phyloP scores from a whole-genome alignment of 1,140 invertebrate genomes.

The Heliconius melpomene region DNA sequence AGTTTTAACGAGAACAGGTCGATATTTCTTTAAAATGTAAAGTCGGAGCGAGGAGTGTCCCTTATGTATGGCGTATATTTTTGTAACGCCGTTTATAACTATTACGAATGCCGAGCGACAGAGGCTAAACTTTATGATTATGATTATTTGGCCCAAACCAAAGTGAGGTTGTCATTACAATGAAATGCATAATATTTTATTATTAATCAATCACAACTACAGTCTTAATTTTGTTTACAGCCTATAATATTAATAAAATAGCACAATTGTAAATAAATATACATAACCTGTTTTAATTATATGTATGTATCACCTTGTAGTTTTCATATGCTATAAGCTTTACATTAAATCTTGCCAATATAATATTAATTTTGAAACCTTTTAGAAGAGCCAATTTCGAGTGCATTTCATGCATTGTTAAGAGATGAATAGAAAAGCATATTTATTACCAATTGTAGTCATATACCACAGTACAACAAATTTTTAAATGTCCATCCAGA shows the following conservation, averaged over 20 bases:
- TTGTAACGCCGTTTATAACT: neutral
- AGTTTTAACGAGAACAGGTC: conserved; percentile 14
- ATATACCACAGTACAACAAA: neutral
- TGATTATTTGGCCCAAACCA: neutral
- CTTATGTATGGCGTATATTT: neutral
- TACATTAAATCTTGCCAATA: neutral
- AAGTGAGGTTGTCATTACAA: conserved; percentile 10
- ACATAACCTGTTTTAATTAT: conserved; percentile 7
- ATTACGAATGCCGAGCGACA: neutral
- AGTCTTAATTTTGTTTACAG: conserved; percentile 5
- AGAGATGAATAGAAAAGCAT: neutral
- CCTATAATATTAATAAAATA: neutral
- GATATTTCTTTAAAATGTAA: conserved; percentile 57
- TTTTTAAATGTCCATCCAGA: too few species aligned
- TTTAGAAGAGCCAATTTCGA: neutral
- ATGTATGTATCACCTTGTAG: conserved; percentile 2
- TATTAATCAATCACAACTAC: conserved; percentile 5
- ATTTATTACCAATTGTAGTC: neutral
- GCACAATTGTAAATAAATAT: conserved; percentile 14
- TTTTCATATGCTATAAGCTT: neutral
- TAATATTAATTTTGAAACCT: neutral
- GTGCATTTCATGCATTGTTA: neutral
- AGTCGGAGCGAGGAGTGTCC: conserved; percentile 7
- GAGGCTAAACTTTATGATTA: conserved; percentile 15
- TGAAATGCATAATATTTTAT: conserved; percentile 19